Base-by-base conservation (phyloP, 2,888 invertebrate genomes). In the Drosophila gaucha region DNA sequence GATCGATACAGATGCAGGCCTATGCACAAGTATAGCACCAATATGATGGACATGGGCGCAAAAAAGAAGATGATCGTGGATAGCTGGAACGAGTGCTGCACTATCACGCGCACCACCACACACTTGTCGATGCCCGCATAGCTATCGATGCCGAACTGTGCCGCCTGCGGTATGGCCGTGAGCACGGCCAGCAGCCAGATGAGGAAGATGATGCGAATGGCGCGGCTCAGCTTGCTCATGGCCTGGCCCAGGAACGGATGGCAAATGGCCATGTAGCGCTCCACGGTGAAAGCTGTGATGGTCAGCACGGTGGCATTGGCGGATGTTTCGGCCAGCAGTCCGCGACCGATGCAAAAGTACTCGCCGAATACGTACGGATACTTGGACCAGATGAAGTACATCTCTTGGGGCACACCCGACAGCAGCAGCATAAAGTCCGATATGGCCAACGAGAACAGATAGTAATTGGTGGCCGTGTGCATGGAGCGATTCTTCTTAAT, bases 11-110 rank as follows among this genome's bases (percentile, higher is more conserved):
- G 92, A 89, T 95, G 95, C 44, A 95, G 86, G 1, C 95, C 96
- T 79, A 96, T 96, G 76, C 96, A 92, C 57, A 95, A 93, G 89
- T 97, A 97, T 66, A 97, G 92, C 67, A 96, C 95, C n/a, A 95
- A 94, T 86, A 97, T 97, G 69, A 97, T 93, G 35, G 95, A 95
- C 96, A 97, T 97, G 3, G 97, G 97, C n/a, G 95, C 94, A 51
- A 96, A 94, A 90, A 97, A 97, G 91, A 97, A 96, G 78, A 97
- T 92, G 85, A 95, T 94, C 0, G 95, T 94, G 16, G 94, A 93
- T n/a, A 94, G 78, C 68, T 93, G 93, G 82, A 94, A 94, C 0
- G 93, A 93, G 77, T 94, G 93, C 22, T 91, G 71, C 1, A 93
- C 80, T 2, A 93, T 91, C 6, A 91, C 89, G 4, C 90, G 87